These are phyloP conservation scores for Medauroidea extradentata DNA, from an alignment of 1,140 invertebrate species.

Conservation along the genomic window DNA sequence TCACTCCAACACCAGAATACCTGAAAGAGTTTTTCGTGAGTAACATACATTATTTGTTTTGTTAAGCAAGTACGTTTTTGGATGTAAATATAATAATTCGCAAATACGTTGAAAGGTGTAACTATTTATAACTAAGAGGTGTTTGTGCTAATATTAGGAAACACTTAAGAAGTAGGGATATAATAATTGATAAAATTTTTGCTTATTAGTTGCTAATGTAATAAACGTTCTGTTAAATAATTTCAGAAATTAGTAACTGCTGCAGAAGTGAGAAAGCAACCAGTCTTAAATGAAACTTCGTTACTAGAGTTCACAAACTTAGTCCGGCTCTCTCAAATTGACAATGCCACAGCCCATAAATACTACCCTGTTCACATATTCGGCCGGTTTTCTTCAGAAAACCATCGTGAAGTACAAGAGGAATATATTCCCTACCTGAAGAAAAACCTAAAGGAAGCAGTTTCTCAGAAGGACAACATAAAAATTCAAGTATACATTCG, in stretches of 20 bases:
- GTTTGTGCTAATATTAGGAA: background rate
- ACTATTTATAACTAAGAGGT: too few relatives aligned
- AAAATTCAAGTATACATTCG: conserved; percentile 55
- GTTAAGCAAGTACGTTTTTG: too few relatives aligned
- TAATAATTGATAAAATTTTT: background rate
- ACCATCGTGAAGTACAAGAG: conserved; percentile 46
- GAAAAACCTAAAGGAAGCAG: conserved; percentile 48
- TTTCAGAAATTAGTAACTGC: too few relatives aligned
- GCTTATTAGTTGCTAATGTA: too few relatives aligned
- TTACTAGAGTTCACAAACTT: conserved; percentile 54
- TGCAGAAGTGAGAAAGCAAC: too few relatives aligned
- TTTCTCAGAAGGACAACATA: conserved; percentile 45
- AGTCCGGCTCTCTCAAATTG: conserved; percentile 52
- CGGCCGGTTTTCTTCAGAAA: conserved; percentile 47
- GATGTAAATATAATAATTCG: too few relatives aligned
- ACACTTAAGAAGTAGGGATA: background rate
- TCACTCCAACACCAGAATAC: conserved; percentile 58
- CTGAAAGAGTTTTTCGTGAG: conserved; percentile 53
- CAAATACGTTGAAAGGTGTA: background rate
- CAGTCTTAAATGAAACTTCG: conserved; percentile 46
- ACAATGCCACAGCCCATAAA: conserved; percentile 50
- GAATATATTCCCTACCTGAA: conserved; percentile 55
- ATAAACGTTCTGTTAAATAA: too few relatives aligned
- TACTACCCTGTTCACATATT: conserved; percentile 58
- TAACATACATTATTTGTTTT: too few relatives aligned